Percentiles rank a stretch among this genome's conserved stretches.
phyloP scores from a whole-genome alignment of 2,888 invertebrate genomes.

The Hipparchia semele region DNA sequence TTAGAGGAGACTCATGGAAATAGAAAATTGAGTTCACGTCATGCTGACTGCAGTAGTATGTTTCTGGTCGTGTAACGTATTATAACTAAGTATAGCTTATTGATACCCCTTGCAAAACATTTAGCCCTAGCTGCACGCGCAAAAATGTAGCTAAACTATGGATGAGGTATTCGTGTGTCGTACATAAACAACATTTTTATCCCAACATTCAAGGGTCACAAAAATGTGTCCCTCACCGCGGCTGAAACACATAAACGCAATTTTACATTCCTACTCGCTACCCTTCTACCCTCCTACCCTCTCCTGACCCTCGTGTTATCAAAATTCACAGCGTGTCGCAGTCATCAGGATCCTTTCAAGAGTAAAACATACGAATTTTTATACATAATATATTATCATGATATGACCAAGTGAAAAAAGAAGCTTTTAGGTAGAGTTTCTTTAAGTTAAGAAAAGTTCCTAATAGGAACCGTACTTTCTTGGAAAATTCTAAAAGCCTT shows the following conservation, averaged over 20 bases:
- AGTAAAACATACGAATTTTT: conserved; percentile 21
- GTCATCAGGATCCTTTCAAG: conserved; percentile 26
- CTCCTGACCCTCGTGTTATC: conserved; percentile 2
- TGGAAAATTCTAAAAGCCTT: neutral
- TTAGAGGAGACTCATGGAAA: no score
- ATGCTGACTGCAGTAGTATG: no score
- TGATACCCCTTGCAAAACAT: neutral
- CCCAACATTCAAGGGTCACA: conserved; percentile 18
- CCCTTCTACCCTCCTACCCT: conserved; percentile 15
- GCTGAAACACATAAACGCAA: conserved; percentile 24
- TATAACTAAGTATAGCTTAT: no score
- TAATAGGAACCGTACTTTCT: neutral
- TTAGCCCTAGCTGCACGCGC: neutral
- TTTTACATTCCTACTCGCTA: conserved; percentile 24
- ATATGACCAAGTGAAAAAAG: conserved; percentile 3
- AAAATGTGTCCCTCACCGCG: conserved; percentile 24
- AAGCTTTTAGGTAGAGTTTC: conserved; percentile 5
- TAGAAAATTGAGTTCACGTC: no score
- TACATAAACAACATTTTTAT: conserved; percentile 1
- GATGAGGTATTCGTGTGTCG: neutral
- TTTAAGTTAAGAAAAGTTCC: neutral
- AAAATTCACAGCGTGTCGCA: conserved; percentile 25
- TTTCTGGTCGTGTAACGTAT: no score
- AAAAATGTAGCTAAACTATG: neutral
- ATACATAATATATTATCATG: conserved; percentile 14